Evolutionary conservation across 2,888 invertebrate genomes (phyloP).

Genomic region (Nephrotoma guestfalica): DNA sequence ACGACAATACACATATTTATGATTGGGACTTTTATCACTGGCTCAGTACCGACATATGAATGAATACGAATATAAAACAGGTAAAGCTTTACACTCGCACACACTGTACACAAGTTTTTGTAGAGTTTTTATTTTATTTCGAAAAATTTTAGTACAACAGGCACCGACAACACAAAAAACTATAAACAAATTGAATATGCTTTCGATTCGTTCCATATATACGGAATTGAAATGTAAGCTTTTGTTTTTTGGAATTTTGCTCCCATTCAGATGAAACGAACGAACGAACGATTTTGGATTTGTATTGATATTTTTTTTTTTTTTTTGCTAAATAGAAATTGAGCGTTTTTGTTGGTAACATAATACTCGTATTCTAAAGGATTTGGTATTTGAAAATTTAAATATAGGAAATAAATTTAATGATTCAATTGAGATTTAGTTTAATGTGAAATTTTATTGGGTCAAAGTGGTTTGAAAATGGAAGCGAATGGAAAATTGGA

Average conservation of each 20-base stretch:
- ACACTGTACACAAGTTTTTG: not conserved
- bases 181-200: not conserved
- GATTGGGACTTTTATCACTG: not conserved
- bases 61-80: not conserved
- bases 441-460: not conserved
- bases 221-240: not conserved
- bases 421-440: not conserved
- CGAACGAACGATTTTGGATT: not conserved
- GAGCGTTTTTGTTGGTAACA: not conserved
- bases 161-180: not conserved
- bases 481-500: not conserved
- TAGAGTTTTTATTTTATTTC: not conserved
- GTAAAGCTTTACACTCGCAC: not conserved
- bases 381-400: not conserved
- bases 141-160: not conserved
- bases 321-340: not conserved
- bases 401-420: not conserved
- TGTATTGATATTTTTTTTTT: not conserved
- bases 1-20: not conserved
- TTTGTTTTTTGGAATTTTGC: not conserved
- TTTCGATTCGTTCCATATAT: not conserved
- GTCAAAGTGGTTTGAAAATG: not conserved
- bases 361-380: not conserved
- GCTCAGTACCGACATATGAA: not conserved
- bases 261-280: not conserved